A percentile compares a stretch with the other conserved stretches of the same genome.
These are phyloP conservation scores for Dendroctonus valens DNA, from an alignment of 1,140 invertebrate species.

Conservation along the genomic window DNA sequence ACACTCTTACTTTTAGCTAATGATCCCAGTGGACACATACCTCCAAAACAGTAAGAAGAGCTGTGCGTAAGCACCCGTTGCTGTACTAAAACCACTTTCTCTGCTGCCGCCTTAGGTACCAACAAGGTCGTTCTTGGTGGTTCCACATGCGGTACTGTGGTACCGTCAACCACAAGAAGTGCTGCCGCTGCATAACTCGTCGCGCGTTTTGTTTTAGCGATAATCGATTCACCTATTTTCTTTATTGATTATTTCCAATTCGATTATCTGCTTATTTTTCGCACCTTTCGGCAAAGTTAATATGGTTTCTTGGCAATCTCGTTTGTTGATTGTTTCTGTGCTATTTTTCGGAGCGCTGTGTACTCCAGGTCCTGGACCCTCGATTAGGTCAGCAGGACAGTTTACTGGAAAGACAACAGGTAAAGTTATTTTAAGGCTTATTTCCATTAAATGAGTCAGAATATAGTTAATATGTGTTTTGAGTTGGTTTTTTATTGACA, in stretches of 20 bases:
- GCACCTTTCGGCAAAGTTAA: background rate
- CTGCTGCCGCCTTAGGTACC: constrained; percentile 29
- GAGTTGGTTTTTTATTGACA: too few relatives aligned
- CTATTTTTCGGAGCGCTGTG: constrained; percentile 10
- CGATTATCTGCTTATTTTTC: constrained; percentile 1
- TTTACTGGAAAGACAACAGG: constrained; percentile 32
- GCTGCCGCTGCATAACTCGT: background rate
- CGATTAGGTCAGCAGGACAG: constrained; percentile 28
- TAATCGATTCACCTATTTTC: background rate
- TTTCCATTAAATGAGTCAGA: background rate
- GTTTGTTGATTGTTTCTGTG: constrained; percentile 14
- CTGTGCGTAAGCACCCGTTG: constrained; percentile 4
- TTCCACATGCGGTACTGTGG: constrained; percentile 17
- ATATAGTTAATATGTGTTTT: too few relatives aligned
- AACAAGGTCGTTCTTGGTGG: constrained; percentile 34
- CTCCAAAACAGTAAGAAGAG: constrained; percentile 9
- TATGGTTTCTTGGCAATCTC: constrained; percentile 5
- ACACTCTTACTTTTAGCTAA: too few relatives aligned
- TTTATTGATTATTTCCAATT: background rate
- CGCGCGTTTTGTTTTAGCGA: constrained; percentile 9
- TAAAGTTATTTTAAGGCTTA: constrained; percentile 5
- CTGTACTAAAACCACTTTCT: constrained; percentile 33
- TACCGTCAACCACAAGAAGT: constrained; percentile 20
- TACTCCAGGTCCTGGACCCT: constrained; percentile 29
- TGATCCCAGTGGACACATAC: background rate